phyloP scores from a whole-genome alignment of 2,888 invertebrate genomes.

The Drosophila rubida region DNA sequence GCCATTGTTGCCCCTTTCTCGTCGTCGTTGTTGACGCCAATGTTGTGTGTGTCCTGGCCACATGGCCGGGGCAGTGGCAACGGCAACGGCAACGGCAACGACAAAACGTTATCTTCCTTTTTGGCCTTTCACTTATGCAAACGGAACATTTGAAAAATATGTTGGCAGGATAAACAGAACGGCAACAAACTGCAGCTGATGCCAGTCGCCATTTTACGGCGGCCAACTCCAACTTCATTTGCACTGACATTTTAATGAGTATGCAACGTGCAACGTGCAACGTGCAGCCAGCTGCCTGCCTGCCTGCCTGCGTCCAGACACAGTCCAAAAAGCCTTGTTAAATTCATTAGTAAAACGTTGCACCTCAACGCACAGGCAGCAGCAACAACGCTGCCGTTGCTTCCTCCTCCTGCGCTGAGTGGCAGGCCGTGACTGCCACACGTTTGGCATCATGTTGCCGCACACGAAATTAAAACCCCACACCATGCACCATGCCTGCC shows the following conservation, averaged over 20 bases:
- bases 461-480: conserved; percentile 81
- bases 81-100: background rate
- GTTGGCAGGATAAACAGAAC: conserved; percentile 77
- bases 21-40: conserved; percentile 75
- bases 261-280: conserved; percentile 76
- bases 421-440: conserved; percentile 49
- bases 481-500: conserved; percentile 19
- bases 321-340: conserved; percentile 70
- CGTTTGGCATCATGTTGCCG: conserved; percentile 80
- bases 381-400: background rate
- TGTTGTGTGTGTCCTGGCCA: conserved; percentile 58
- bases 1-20: conserved; percentile 60
- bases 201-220: conserved; percentile 67
- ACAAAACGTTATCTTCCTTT: conserved; percentile 71
- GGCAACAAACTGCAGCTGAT: conserved; percentile 77
- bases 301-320: conserved; percentile 35
- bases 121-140: conserved; percentile 80
- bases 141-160: conserved; percentile 80
- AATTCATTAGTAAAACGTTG: conserved; percentile 82
- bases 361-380: conserved; percentile 70
- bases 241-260: conserved; percentile 79
- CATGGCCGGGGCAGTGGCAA: conserved; percentile 8
- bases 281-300: conserved; percentile 29
- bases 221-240: conserved; percentile 49
- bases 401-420: background rate